Evolutionary conservation across 2,888 invertebrate genomes (phyloP).

Genomic region (Ormyrus pomaceus): DNA sequence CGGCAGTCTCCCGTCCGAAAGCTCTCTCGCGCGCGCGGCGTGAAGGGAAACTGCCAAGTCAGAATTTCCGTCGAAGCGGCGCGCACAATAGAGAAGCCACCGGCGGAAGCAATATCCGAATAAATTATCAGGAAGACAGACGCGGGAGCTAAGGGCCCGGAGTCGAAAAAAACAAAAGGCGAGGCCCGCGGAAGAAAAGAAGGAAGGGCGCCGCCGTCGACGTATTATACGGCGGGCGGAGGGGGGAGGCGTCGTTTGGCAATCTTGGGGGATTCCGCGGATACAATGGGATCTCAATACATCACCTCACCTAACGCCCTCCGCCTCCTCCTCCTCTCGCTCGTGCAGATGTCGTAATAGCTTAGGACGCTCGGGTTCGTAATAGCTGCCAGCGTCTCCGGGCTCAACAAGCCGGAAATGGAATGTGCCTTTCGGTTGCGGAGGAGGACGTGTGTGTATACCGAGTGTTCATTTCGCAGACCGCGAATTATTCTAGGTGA

Average conservation of each 20-base stretch:
- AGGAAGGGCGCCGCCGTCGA: constrained; percentile 55
- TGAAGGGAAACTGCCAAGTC: not conserved
- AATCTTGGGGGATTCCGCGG: constrained; percentile 75
- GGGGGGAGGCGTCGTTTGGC: constrained; percentile 72
- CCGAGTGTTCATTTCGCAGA: not conserved
- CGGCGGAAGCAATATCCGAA: constrained; percentile 12
- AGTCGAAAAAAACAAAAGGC: constrained; percentile 31
- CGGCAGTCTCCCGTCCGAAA: no score
- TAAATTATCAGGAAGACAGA: constrained; percentile 40
- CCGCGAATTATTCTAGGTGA: no score
- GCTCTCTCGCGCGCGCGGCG: no score
- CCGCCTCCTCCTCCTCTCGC: constrained; percentile 1
- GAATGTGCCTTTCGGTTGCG: constrained; percentile 44
- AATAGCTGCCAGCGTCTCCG: constrained; percentile 72
- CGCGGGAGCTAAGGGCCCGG: not conserved
- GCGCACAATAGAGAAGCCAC: not conserved
- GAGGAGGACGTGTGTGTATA: constrained; percentile 38
- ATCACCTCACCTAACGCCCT: constrained; percentile 74
- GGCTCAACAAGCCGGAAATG: constrained; percentile 70
- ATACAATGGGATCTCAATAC: constrained; percentile 76
- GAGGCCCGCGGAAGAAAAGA: not conserved
- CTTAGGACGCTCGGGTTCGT: constrained; percentile 69
- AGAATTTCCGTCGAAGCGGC: not conserved
- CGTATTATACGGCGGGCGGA: constrained; percentile 67
- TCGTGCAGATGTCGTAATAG: constrained; percentile 72